Conservation (phyloP, 1,140 invertebrate species). For the Ectropis grisescens region DNA sequence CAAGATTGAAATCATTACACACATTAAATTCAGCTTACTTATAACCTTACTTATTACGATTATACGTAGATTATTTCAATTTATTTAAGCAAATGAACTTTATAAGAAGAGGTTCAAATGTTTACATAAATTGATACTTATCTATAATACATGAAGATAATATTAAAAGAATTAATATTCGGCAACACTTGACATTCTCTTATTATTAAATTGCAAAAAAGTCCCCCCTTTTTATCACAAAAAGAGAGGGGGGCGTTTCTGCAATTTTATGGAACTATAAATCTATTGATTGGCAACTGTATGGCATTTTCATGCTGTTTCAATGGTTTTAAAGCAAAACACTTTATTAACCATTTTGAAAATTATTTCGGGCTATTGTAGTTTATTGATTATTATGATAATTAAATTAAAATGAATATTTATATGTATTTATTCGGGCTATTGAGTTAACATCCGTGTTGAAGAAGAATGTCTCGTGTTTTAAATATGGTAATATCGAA, state of each 20-base stretch:
- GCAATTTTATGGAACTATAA: constrained; percentile 32
- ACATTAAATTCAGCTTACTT: constrained; percentile 64
- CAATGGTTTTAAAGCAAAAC: constrained; percentile 19
- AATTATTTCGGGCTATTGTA: constrained; percentile 60
- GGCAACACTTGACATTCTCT: constrained; percentile 68
- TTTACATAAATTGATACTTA: constrained; percentile 39
- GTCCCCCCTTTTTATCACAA: constrained; percentile 10
- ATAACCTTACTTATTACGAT: constrained; percentile 66
- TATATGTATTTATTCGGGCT: constrained; percentile 44
- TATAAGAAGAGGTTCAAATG: not conserved
- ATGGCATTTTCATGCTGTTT: constrained; percentile 21
- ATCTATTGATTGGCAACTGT: constrained; percentile 58
- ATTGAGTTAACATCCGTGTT: constrained; percentile 41
- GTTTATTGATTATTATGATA: constrained; percentile 27
- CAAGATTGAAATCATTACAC: constrained; percentile 65
- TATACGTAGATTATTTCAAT: constrained; percentile 39
- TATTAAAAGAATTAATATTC: constrained; percentile 66
- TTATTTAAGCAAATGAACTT: constrained; percentile 16
- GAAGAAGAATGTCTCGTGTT: constrained; percentile 56
- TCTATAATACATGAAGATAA: constrained; percentile 63
- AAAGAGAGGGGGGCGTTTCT: too few species aligned
- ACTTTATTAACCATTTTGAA: constrained; percentile 29
- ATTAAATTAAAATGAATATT: constrained; percentile 40
- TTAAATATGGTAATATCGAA: too few species aligned
- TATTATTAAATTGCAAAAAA: constrained; percentile 29